Base-by-base conservation (phyloP, 1,140 invertebrate genomes). In the Tetragonula clypearis region DNA sequence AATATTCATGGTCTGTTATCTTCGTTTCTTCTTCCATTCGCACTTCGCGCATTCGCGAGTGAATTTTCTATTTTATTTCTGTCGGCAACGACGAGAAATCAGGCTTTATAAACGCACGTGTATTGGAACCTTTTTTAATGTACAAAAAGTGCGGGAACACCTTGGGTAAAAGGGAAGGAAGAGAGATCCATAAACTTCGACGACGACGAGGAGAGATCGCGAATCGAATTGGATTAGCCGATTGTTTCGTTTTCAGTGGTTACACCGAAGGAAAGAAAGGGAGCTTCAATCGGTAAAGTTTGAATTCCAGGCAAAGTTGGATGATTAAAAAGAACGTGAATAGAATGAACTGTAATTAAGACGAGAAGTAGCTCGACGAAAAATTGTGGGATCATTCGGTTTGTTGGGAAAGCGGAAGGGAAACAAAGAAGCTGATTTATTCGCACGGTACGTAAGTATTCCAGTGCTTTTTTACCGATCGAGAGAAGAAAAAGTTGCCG, bases 181-280 rank as follows among this genome's bases (percentile, higher is more conserved):
- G 6, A 49, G 6, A 49, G 8, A 49, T 49, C 41, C 0, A 49
- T 9, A 49, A 49, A 9, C 41, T 49, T 11, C 97, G 97, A 97
- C 96, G 97, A 97, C 97, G 97, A 97, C 97, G 97, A 97, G 41
- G 41, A 49, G 41, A 0, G 97, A 97, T 97, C 35, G 97, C 97
- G 97, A 97, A 97, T 97, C 97, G 97, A 97, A 96, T 96, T 96
- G 96, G 96, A 96, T 96, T 97, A 97, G 2, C 17, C 71, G 9
- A 68, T 58, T 75, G n/a, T 71, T 81, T 68, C 58, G 58, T 79
- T 21, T 19, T 26, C n/a, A 86, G 84, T 66, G 80, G 58, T 78
- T 30, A 55, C 62, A 49, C 8, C 0, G 41, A 49, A 49, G 9
- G 41, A 49, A 49, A 41, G 41, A 6, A 6, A 49, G 8, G 8